A percentile compares a stretch with the other conserved stretches of the same genome.
Evolutionary conservation across 2,113 vertebrate species (phyloP).

Genomic region (Gorsachius goisagi): DNA sequence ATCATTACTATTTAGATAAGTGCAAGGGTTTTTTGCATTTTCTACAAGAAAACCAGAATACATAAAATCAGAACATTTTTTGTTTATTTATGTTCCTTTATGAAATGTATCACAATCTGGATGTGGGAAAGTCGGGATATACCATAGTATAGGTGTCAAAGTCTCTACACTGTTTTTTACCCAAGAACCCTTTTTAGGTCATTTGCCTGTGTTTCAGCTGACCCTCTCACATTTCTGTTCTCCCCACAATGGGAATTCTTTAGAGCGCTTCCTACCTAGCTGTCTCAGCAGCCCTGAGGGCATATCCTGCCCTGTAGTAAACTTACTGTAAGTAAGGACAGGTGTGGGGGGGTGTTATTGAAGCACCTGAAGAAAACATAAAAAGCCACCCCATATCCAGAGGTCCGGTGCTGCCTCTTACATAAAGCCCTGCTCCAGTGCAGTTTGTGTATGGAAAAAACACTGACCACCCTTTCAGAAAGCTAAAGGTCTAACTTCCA

Average conservation of each 20-base stretch:
- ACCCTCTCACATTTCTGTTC: neutral
- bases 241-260: neutral
- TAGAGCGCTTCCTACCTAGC: neutral
- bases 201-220: neutral
- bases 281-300: neutral
- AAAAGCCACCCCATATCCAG: neutral
- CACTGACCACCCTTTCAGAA: neutral
- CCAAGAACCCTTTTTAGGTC: neutral
- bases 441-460: neutral
- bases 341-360: neutral
- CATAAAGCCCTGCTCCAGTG: neutral
- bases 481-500: neutral
- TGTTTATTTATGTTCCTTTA: neutral
- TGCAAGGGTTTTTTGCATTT: neutral
- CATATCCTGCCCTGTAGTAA: neutral
- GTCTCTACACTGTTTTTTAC: neutral
- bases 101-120: neutral
- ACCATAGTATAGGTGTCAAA: fast-evolving
- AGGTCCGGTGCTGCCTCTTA: neutral
- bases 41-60: neutral
- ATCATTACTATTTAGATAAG: neutral
- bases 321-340: neutral
- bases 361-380: neutral
- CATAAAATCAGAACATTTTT: neutral
- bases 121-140: neutral